Evolutionary conservation across 92 coral and sea anemone genomes (phyloP).

Genomic region (Actinostola sp.): DNA sequence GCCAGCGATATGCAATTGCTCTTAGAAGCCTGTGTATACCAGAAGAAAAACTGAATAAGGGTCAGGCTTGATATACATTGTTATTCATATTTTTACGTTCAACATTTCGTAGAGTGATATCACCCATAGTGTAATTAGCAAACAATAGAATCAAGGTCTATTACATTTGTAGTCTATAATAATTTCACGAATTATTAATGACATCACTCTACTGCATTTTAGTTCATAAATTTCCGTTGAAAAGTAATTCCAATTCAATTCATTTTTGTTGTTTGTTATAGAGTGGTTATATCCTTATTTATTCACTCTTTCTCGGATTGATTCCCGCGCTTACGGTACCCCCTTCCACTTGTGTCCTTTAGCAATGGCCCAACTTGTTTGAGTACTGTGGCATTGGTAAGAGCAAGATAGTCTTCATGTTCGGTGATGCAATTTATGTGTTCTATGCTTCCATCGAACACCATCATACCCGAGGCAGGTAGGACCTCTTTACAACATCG

Average conservation of each 20-base stretch:
- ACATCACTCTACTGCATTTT: too few relatives aligned
- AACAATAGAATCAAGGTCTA: too few relatives aligned
- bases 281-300: not conserved
- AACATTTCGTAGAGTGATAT: not conserved
- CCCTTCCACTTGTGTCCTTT: slow-evolving; percentile 6
- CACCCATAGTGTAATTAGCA: too few relatives aligned
- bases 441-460: slow-evolving; percentile 67
- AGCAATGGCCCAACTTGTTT: slow-evolving; percentile 39
- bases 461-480: slow-evolving; percentile 44
- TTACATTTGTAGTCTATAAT: too few relatives aligned
- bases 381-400: slow-evolving; percentile 45
- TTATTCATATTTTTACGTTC: not conserved
- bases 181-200: too few relatives aligned
- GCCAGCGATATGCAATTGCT: slow-evolving; percentile 54
- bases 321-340: slow-evolving; percentile 18
- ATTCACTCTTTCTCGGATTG: slow-evolving; percentile 25
- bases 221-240: too few relatives aligned
- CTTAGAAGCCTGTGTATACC: slow-evolving; percentile 43
- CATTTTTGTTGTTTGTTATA: too few relatives aligned
- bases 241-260: too few relatives aligned
- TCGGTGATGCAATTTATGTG: slow-evolving; percentile 57
- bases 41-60: not conserved
- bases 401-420: slow-evolving; percentile 54
- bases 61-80: not conserved
- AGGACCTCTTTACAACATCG: slow-evolving; percentile 61